phyloP scores from a whole-genome alignment of 2,797 vertebrate species.

The Adelosebastes latens region DNA sequence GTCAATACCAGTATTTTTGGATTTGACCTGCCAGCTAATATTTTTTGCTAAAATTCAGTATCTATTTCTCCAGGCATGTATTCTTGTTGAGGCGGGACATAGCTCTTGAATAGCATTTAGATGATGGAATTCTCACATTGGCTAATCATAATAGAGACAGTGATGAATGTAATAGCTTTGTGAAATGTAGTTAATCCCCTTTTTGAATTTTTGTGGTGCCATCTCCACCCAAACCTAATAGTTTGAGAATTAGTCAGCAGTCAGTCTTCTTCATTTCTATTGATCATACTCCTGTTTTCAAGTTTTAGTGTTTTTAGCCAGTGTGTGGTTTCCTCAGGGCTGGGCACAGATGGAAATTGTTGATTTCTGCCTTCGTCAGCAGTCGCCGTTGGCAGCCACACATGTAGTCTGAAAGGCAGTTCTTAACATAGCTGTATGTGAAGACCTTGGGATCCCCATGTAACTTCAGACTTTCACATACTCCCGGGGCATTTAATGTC shows the following conservation, averaged over 20 bases:
- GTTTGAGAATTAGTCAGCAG: neutral
- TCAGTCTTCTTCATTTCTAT: neutral
- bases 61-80: neutral
- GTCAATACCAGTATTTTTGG: neutral
- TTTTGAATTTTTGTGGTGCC: neutral
- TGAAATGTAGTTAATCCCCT: neutral
- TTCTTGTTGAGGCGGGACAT: neutral
- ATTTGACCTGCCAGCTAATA: neutral
- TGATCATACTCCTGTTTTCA: neutral
- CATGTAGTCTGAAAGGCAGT: constrained; percentile 3
- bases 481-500: neutral
- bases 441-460: neutral
- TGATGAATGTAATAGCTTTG: neutral
- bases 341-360: constrained; percentile 23
- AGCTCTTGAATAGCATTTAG: neutral
- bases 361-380: constrained; percentile 30
- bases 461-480: neutral
- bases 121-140: neutral
- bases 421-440: constrained; percentile 41
- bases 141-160: neutral
- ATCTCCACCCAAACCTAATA: neutral
- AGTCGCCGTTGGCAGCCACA: constrained; percentile 24
- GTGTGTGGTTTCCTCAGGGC: neutral
- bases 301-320: neutral
- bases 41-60: neutral